These are phyloP conservation scores for Malthinus flaveolus DNA, from an alignment of 2,888 invertebrate genomes.

Conservation along the genomic window DNA sequence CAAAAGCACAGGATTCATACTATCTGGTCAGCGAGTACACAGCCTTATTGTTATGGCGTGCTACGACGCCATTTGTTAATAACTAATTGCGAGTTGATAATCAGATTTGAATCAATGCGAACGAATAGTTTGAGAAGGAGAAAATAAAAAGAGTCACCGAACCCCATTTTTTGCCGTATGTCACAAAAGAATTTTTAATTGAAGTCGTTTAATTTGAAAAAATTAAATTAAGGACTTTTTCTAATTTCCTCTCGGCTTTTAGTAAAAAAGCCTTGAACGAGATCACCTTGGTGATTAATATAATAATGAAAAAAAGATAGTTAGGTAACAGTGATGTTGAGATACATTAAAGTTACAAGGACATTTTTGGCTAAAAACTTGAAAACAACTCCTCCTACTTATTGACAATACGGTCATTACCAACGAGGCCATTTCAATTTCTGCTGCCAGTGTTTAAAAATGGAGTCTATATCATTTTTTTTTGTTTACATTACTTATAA, in stretches of 20 bases:
- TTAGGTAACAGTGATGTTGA: too few relatives aligned
- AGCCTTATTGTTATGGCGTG: conserved; percentile 27
- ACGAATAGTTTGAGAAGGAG: conserved; percentile 12
- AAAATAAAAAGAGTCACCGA: conserved; percentile 21
- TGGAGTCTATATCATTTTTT: conserved; percentile 32
- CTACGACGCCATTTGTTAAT: conserved; percentile 25
- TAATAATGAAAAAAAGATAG: too few relatives aligned
- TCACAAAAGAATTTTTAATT: neutral
- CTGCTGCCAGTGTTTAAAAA: conserved; percentile 38
- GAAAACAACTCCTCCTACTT: conserved; percentile 10
- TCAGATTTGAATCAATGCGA: conserved; percentile 20
- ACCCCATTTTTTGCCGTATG: neutral
- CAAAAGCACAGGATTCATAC: conserved; percentile 28
- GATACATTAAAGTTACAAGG: neutral
- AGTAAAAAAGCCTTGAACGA: too few relatives aligned
- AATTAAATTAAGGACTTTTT: too few relatives aligned
- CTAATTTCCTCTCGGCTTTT: too few relatives aligned
- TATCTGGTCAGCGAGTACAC: conserved; percentile 29
- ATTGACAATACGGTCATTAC: conserved; percentile 30
- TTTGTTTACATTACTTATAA: conserved; percentile 43
- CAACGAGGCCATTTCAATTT: conserved; percentile 19
- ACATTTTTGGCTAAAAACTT: neutral
- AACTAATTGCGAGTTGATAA: conserved; percentile 16
- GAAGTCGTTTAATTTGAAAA: too few relatives aligned
- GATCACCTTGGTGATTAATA: too few relatives aligned